Base-by-base conservation (phyloP, 2,797 vertebrate genomes). In the Tadarida brasiliensis region DNA sequence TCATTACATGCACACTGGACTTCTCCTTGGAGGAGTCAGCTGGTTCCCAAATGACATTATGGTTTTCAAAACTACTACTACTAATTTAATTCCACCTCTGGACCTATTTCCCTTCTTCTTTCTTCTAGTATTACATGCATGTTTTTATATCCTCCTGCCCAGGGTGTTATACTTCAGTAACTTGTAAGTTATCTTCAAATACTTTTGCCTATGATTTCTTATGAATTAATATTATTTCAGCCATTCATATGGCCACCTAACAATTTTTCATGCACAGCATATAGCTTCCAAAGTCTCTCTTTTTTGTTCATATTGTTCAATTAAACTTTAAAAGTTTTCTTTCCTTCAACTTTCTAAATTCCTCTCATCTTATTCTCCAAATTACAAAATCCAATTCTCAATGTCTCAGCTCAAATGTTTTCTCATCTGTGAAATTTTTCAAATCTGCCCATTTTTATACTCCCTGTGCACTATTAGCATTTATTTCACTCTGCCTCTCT, bases 311-410 rank as follows among this genome's bases (percentile, higher is more conserved):
- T 84, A 67, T 76, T 47, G 19, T 7, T 90, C 12, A 47, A 33
- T 74, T 68, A 35, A 19, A 47, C 20, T 87, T 78, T 73, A 33
- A 87, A 49, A 1, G 0, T 84, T 33, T 93, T 33, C 7, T 7
- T 44, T 82, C 11, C 73, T 82, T 76, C 14, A 26, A 39, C n/a
- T 56, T 85, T n/a, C 26, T 65, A 83, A 82, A 44, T 76, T 39
- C 87, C 35, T 82, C 28, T 87, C 22, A 78, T 78, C 87, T 5
- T 91, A 3, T 91, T 57, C 35, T 89, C 15, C 4, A 93, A 5
- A 7, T 28, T 39, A 93, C 14, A 93, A 74, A 91, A 59, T 80
- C 20, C 54, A 73, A 30, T 44, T 93, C 16, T 89, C 56, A 93
- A 35, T 61, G 8, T 77, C 10, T 26, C 51, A 84, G 26, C 12